These are phyloP conservation scores for Halcyon badia DNA, from an alignment of 2,797 vertebrate species.

Conservation along the genomic window DNA sequence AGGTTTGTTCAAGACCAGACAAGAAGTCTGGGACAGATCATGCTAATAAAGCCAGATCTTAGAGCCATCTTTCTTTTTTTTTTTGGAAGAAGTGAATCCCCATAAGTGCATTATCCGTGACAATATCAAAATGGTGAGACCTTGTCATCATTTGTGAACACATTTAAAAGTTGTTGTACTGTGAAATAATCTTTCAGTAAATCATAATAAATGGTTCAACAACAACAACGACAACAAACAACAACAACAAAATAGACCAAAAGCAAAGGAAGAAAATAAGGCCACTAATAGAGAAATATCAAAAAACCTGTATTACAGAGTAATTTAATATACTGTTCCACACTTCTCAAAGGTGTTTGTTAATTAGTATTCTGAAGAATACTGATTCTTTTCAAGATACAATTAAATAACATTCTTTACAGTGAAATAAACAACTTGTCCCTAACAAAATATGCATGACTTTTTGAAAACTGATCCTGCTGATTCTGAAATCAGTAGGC, in stretches of 20 bases:
- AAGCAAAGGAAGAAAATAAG: background rate
- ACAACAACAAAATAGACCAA: too few relatives aligned
- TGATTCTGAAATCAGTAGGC: background rate
- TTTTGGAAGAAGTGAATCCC: background rate
- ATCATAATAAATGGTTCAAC: background rate
- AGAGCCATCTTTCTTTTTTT: background rate
- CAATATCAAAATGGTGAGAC: background rate
- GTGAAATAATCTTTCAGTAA: background rate
- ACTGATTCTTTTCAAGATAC: background rate
- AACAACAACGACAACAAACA: too few relatives aligned
- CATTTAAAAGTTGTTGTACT: background rate
- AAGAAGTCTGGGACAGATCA: background rate
- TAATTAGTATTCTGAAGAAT: background rate
- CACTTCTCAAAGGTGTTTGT: rapidly evolving
- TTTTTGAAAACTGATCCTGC: background rate
- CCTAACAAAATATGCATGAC: background rate
- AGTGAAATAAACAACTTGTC: background rate
- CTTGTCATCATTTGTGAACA: background rate
- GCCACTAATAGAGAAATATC: background rate
- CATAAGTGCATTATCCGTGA: background rate
- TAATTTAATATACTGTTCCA: background rate
- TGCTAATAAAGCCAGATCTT: background rate
- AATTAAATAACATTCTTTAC: background rate
- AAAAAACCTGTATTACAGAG: rapidly evolving
- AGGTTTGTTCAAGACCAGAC: background rate